Conservation (phyloP, 1,140 invertebrate species). For the Anoplolepis gracilipes region DNA sequence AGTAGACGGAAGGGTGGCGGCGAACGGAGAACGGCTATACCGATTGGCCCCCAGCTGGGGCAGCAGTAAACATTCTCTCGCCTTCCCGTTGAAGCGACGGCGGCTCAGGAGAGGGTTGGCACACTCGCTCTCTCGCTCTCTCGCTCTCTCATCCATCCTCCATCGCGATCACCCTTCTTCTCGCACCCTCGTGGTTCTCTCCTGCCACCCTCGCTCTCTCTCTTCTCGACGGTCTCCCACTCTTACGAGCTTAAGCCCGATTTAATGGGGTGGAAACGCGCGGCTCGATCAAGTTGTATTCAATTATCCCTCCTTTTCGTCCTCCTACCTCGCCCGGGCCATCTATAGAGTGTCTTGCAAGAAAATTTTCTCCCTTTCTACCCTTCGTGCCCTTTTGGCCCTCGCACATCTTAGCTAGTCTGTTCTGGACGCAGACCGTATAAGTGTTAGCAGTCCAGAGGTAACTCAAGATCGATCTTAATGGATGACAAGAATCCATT, state of each 20-base stretch:
- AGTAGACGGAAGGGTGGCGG: slow-evolving; percentile 49
- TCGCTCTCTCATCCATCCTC: slow-evolving; percentile 51
- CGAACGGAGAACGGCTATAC: slow-evolving; percentile 71
- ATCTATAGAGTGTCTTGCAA: slow-evolving; percentile 73
- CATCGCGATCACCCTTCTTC: slow-evolving; percentile 25
- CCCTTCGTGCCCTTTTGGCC: slow-evolving; percentile 8
- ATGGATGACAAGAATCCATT: slow-evolving; percentile 11
- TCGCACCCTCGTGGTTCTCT: slow-evolving; percentile 31
- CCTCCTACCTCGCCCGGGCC: slow-evolving; percentile 61
- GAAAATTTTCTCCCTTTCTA: slow-evolving; percentile 64
- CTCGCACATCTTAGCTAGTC: not conserved
- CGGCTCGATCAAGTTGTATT: slow-evolving; percentile 86
- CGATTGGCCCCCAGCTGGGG: slow-evolving; percentile 83
- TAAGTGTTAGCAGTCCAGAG: not conserved
- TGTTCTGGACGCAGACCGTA: slow-evolving; percentile 9
- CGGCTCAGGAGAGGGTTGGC: slow-evolving; percentile 33
- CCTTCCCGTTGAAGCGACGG: slow-evolving; percentile 64
- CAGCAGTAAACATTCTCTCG: slow-evolving; percentile 83
- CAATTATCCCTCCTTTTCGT: slow-evolving; percentile 84
- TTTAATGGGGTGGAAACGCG: slow-evolving; percentile 86
- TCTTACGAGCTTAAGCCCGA: slow-evolving; percentile 83
- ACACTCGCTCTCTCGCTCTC: slow-evolving; percentile 28
- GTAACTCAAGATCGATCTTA: slow-evolving; percentile 29
- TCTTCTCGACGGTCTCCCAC: slow-evolving; percentile 45
- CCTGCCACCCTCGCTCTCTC: not conserved